Evolutionary conservation across 53 echinoderm and acorn worm species (phyloP).

Genomic region (Temnopleurus reevesii): DNA sequence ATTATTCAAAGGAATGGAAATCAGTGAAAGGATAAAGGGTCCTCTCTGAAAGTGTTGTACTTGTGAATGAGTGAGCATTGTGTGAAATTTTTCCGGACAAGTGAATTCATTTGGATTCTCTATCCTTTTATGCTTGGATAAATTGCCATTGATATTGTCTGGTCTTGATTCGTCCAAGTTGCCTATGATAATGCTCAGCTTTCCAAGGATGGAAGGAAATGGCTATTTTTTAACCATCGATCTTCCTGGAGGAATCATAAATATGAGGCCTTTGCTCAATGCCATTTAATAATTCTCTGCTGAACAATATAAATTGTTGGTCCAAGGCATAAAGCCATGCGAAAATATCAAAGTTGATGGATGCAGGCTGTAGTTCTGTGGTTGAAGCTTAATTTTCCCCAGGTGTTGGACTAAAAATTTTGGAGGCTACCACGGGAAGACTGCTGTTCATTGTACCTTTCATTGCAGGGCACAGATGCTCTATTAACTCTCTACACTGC

Average conservation of each 20-base stretch:
- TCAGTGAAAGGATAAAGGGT: neutral
- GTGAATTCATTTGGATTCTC: too few species aligned
- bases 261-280: neutral
- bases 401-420: constrained; percentile 3
- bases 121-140: neutral
- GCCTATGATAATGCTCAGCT: neutral
- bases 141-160: neutral
- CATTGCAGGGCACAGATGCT: neutral
- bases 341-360: too few species aligned
- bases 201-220: neutral
- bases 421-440: neutral
- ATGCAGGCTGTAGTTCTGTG: neutral
- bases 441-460: neutral
- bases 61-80: neutral
- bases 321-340: neutral
- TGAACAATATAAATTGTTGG: neutral
- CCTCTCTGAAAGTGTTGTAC: neutral
- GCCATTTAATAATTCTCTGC: neutral
- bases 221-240: neutral
- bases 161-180: neutral
- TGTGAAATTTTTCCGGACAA: neutral
- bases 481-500: neutral
- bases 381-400: neutral
- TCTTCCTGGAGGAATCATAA: neutral
- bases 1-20: neutral